Percentiles rank a stretch among this genome's conserved stretches.
These are phyloP conservation scores for Ceramica pisi DNA, from an alignment of 2,888 invertebrate species.

Conservation along the genomic window DNA sequence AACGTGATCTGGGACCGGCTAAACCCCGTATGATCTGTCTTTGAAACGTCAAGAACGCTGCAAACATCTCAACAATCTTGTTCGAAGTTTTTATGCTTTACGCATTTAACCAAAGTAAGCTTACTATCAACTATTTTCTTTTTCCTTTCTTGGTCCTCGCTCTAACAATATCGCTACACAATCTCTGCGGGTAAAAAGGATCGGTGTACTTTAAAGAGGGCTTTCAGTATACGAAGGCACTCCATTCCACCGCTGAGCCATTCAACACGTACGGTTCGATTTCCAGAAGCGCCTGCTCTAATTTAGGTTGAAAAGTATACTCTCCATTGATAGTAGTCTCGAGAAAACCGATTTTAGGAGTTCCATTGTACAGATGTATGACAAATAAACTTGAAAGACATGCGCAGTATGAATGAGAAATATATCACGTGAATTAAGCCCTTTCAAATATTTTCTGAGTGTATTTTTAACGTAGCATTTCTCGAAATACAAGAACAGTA, in stretches of 20 bases:
- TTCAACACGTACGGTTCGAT: constrained; percentile 23
- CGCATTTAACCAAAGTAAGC: constrained; percentile 8
- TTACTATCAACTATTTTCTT: neutral
- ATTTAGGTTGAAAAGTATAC: constrained; percentile 10
- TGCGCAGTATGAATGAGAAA: constrained; percentile 82
- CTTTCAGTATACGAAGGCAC: constrained; percentile 17
- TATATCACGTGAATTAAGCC: constrained; percentile 69
- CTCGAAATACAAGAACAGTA: constrained; percentile 1
- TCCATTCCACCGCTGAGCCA: constrained; percentile 17
- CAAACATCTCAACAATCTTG: constrained; percentile 11
- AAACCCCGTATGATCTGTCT: constrained; percentile 2
- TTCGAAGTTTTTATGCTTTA: constrained; percentile 7
- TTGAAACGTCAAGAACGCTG: constrained; percentile 14
- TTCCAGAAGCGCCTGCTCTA: constrained; percentile 1
- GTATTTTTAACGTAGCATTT: constrained; percentile 22
- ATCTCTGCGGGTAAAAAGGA: constrained; percentile 38
- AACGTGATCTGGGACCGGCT: constrained; percentile 21
- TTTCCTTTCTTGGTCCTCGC: constrained; percentile 1
- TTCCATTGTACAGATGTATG: constrained; percentile 63
- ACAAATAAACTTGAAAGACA: constrained; percentile 78
- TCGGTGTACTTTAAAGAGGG: constrained; percentile 22
- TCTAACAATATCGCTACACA: constrained; percentile 39
- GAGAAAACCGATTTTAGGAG: constrained; percentile 60
- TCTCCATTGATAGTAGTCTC: neutral
- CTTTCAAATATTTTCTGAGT: constrained; percentile 27